These are phyloP conservation scores for Haliaeetus leucogaster DNA, from an alignment of 2,113 vertebrate species.

Conservation along the genomic window DNA sequence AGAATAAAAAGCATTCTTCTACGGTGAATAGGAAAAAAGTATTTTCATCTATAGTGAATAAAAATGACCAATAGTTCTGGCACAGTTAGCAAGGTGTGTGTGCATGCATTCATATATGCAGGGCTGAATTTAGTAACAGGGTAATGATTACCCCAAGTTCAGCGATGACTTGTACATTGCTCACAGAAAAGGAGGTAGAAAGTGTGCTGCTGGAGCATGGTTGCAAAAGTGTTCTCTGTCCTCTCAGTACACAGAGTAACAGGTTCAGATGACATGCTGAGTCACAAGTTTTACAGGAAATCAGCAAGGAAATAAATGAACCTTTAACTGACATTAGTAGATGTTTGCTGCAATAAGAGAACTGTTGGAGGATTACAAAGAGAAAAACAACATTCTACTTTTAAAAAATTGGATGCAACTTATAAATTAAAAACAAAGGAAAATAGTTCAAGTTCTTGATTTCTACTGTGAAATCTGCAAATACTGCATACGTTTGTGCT, in stretches of 20 bases:
- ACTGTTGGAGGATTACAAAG: background rate
- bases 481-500: background rate
- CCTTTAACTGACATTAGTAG: slow-evolving; percentile 19
- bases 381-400: background rate
- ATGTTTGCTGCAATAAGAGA: background rate
- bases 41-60: background rate
- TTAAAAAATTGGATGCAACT: background rate
- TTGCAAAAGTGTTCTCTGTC: slow-evolving; percentile 2
- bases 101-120: background rate
- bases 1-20: background rate
- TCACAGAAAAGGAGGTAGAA: background rate
- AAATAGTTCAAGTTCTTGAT: background rate
- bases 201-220: background rate
- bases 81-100: background rate
- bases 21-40: background rate
- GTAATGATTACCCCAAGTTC: background rate
- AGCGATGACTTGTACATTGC: background rate
- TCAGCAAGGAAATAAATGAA: slow-evolving; percentile 32
- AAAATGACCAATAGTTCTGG: background rate
- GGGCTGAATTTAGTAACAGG: background rate
- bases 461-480: background rate
- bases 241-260: background rate
- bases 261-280: slow-evolving; percentile 23
- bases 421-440: background rate
- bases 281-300: slow-evolving; percentile 46